Base-by-base conservation (phyloP, 2,797 vertebrate species). In the Novumbra hubbsi region DNA sequence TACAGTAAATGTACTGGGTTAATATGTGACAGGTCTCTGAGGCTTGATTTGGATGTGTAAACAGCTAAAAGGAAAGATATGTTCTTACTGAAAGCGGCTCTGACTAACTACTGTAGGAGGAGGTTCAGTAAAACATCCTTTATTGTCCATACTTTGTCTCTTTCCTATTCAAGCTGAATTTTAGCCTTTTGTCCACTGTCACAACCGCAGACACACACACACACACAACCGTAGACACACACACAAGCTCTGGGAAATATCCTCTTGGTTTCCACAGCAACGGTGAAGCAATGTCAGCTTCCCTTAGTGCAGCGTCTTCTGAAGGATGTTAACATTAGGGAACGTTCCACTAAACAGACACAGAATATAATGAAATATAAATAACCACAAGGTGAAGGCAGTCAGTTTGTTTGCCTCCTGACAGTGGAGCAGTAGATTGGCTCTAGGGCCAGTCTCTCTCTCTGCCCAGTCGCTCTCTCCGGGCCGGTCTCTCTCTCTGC, bases 221-320 rank as follows among this genome's bases (percentile, higher is more conserved):
- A 30, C 24, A 7, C 19, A 57, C 21, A 7, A 21, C 27, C 21
- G 8, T n/a, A 17, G 17, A n/a, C n/a, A 57, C 55, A 57, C 49
- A 52, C 16, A 52, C 49, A 52, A 8, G 21, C 21, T 81, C 34
- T 55, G 50, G 45, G 81, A 75, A 83, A 78, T 66, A 77, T 67
- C 38, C 48, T 72, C 38, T 11, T 74, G 45, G 84, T 88, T 89
- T 83, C 83, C 85, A 85, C 73, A 81, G 78, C 82, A 79, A 84
- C 84, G 1, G 34, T 50, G 24, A 73, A 77, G 71, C 80, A 15
- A 64, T 64, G 62, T 28, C 62, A 64, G 27, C 62, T 64, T 28
- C 2, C 28, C 27, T 64, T 27, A 16, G 27, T 14, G 8, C 60
- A 76, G 73, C 75, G 52, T 78, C 55, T 78, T 70, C 70, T 75